Evolutionary conservation across 2,113 vertebrate species (phyloP), one percentile per base, ranked within the genome.

Genomic region (Pelodiscus sinensis): DNA sequence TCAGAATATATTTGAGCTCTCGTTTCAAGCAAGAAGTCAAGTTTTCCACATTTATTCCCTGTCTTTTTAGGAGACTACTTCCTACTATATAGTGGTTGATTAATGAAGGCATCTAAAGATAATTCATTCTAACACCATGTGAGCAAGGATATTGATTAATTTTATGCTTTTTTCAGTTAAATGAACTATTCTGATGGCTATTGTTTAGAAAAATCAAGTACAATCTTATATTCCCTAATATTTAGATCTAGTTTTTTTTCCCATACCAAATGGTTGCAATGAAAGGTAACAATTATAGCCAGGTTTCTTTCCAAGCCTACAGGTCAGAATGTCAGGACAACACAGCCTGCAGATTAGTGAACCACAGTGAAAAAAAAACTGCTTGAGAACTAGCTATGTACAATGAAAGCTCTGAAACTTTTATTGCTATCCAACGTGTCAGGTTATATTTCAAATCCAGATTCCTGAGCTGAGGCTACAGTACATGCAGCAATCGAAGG

Each of bases 301-400:
- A 89, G 93, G 86, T 94, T 96, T 94, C 91, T 95, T 79, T 83
- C 90, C 91, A 89, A 90, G 91, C 81, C 89, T 87, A 88, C 90
- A 96, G 96, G 93, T 90, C 92, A 96, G 83, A 52, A 95, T 95
- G 96, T 96, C 96, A 97, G 95, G 92, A 84, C 94, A 97, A 96
- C 92, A 92, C 89, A 95, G 92, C 92, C 93, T 90, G 84, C 80
- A 91, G 95, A 95, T 97, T 93, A 97, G 91, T 80, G 95, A 96
- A 94, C 84, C 93, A 89, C 90, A 89, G 80, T 62, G 86, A 71
- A 88, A 92, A 24, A 92, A 91, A 82, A 86, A 84, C 52, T 35
- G 87, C 88, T 95, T 51, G 38, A 79, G 65, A 87, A 50, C 38
- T n/a, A 29, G 2, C 73, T 79, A 13, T 54, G 79, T 57, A 82